Base-by-base conservation (phyloP, 2,113 vertebrate genomes). In the Campylomormyrus numenius region DNA sequence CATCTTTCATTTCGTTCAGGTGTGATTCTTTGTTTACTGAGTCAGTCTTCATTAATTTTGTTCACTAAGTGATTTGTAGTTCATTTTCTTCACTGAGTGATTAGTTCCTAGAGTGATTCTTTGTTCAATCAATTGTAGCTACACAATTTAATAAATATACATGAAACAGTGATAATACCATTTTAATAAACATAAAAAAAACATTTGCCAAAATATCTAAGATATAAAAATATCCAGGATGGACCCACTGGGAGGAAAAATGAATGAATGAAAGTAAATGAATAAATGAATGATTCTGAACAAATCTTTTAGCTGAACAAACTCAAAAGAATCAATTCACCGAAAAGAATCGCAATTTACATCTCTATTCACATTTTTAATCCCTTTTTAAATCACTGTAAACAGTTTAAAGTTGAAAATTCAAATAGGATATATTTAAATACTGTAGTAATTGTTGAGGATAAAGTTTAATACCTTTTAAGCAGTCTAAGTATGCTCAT, bases 391-490 rank as follows among this genome's bases (percentile, higher is more conserved):
- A 85, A 85, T 24, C 19, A 48, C 21, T 48, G 83, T 85, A 85
- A 85, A 48, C 42, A 24, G 83, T 80, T 80, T 19, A 80, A 35
- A 13, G n/a, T 70, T 70, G 62, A 70, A 80, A 80, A 80, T 80
- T 80, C 74, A 80, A 80, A 80, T 17, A 42, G 35, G 74, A 80
- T 42, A 80, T 35, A 42, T 35, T 80, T 80, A 80, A 80, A 80
- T 19, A 80, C 35, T 42, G 74, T 80, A 42, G 74, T 42, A 35
- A 42, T 80, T 42, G 35, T 80, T 80, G 17, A 42, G 35, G 74
- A 80, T 80, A 80, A 80, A 80, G 74, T 80, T 80, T 80, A 80
- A 80, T 80, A 80, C 74, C 74, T 80, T 80, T 80, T 80, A 80
- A 80, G 74, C 7, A 80, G 74, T 19, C 74, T 80, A 42, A 80